Percentiles rank a stretch among this genome's conserved stretches.
Evolutionary conservation across 2,113 vertebrate species (phyloP).

Genomic region (Ammodytes dubius): DNA sequence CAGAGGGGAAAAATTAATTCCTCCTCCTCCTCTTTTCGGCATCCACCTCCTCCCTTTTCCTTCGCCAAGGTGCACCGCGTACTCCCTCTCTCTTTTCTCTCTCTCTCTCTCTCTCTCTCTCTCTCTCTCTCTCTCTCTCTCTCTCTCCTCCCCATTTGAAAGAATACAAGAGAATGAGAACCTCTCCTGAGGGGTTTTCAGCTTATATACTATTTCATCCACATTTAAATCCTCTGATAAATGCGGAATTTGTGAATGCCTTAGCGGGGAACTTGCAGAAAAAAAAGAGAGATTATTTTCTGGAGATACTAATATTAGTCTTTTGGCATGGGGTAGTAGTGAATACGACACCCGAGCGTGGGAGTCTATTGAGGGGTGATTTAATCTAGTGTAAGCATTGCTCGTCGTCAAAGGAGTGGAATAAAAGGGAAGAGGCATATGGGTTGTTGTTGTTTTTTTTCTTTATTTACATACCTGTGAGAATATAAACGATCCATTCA

Average conservation of each 20-base stretch:
- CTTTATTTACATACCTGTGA: constrained; percentile 83
- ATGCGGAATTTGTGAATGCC: constrained; percentile 80
- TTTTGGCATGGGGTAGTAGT: constrained; percentile 79
- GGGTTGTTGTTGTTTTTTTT: constrained; percentile 46
- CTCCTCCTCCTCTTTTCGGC: constrained; percentile 85
- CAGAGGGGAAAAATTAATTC: constrained; percentile 89
- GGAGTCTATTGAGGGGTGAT: constrained; percentile 79
- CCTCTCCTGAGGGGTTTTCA: constrained; percentile 86
- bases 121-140: constrained; percentile 79
- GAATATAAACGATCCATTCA: constrained; percentile 71
- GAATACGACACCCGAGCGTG: constrained; percentile 78
- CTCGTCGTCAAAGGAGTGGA: constrained; percentile 73
- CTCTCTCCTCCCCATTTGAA: constrained; percentile 76
- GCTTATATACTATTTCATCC: constrained; percentile 88
- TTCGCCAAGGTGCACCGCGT: constrained; percentile 83
- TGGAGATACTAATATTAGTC: constrained; percentile 88
- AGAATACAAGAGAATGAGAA: constrained; percentile 85
- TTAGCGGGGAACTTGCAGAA: constrained; percentile 80
- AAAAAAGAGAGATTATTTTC: constrained; percentile 87
- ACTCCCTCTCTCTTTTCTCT: constrained; percentile 77
- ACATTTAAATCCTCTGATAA: constrained; percentile 88
- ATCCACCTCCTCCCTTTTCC: constrained; percentile 79
- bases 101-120: constrained; percentile 52
- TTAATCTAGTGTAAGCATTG: constrained; percentile 82
- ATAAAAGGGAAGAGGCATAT: constrained; percentile 69